Conservation (phyloP, 2,797 vertebrate genomes). For the Enoplosus armatus region DNA sequence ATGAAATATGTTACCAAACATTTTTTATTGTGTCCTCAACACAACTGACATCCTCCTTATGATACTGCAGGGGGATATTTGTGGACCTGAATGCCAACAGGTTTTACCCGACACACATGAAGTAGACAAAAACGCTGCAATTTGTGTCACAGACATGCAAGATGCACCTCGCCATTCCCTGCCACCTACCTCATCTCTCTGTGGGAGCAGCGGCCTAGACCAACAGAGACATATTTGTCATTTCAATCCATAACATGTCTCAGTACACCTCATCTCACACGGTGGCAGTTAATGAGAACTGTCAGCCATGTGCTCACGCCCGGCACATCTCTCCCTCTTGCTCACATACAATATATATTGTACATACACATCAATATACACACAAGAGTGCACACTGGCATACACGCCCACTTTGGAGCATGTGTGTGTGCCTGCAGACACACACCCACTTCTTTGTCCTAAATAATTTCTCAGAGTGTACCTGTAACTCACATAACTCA, state of each 20-base stretch:
- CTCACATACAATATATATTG: conserved; percentile 12
- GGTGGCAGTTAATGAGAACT: conserved; percentile 55
- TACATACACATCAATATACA: too few species aligned
- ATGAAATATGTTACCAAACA: background rate
- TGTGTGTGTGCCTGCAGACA: background rate
- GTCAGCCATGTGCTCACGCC: conserved; percentile 34
- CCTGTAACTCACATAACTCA: conserved; percentile 28
- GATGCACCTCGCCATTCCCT: conserved; percentile 6
- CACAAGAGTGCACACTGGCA: background rate
- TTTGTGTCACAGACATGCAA: conserved; percentile 33
- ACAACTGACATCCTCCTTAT: background rate
- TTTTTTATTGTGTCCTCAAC: background rate
- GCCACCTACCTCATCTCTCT: conserved; percentile 24
- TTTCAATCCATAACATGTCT: conserved; percentile 57
- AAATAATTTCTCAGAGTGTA: conserved; percentile 22
- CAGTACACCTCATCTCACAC: conserved; percentile 49
- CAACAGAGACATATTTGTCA: conserved; percentile 42
- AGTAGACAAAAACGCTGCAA: conserved; percentile 17
- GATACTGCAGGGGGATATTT: background rate
- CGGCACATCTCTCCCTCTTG: conserved; percentile 12
- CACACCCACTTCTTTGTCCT: conserved; percentile 13
- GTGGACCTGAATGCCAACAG: background rate
- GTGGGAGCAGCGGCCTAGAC: conserved; percentile 9
- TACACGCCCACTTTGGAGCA: background rate
- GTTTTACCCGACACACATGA: background rate